Percentiles rank a stretch among this genome's conserved stretches.
Evolutionary conservation across 2,113 vertebrate species (phyloP).

Genomic region (Noctilio leporinus): DNA sequence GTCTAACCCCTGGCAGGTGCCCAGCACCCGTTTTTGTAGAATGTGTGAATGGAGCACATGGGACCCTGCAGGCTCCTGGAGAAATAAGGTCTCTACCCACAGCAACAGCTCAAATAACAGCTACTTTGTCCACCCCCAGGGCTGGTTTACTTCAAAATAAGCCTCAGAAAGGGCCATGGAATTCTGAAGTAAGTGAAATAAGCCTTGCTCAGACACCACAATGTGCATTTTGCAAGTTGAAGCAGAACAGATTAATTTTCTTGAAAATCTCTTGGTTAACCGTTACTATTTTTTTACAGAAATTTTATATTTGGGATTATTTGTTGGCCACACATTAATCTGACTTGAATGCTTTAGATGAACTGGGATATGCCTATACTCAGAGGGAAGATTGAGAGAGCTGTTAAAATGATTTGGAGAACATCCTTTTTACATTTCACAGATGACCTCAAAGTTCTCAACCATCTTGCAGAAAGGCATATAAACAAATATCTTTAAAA

Average conservation of each 20-base stretch:
- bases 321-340: not conserved
- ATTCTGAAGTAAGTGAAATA: not conserved
- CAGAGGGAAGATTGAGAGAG: not conserved
- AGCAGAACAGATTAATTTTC: not conserved
- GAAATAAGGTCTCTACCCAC: not conserved
- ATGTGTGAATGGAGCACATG: not conserved
- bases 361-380: not conserved
- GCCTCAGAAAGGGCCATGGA: not conserved
- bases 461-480: not conserved
- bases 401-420: not conserved
- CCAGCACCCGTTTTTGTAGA: too few species aligned
- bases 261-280: not conserved
- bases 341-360: not conserved
- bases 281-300: not conserved
- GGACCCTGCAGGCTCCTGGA: not conserved
- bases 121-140: not conserved
- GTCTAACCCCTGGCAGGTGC: not conserved
- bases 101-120: not conserved
- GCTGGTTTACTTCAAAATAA: not conserved
- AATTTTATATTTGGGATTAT: not conserved
- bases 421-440: not conserved
- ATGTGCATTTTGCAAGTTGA: not conserved
- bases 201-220: not conserved
- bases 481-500: not conserved
- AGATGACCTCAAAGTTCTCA: not conserved